A percentile compares a stretch with the other conserved stretches of the same genome.
phyloP scores from a whole-genome alignment of 1,140 invertebrate genomes.

The Muscidifurax raptorellus region DNA sequence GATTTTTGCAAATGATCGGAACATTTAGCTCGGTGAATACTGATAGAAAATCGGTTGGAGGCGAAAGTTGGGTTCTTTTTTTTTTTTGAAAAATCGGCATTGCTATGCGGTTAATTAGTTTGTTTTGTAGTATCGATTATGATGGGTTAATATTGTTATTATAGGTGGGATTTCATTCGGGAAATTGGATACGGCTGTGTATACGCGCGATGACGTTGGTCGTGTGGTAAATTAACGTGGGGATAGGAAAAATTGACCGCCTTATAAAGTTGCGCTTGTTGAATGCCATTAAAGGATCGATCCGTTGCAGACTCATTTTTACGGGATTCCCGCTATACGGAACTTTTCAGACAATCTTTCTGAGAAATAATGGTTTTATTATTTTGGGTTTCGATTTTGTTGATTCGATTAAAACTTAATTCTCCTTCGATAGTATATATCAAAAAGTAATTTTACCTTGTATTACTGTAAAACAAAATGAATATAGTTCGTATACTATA shows the following conservation, averaged over 20 bases:
- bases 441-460: no score
- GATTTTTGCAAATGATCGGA: neutral
- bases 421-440: no score
- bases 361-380: neutral
- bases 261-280: conserved; percentile 68
- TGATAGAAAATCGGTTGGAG: neutral
- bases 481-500: no score
- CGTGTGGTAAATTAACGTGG: neutral
- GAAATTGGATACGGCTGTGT: no score
- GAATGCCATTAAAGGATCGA: conserved; percentile 52
- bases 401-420: neutral
- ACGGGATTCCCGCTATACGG: neutral
- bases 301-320: neutral
- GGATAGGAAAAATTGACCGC: conserved; percentile 55
- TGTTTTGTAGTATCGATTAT: no score
- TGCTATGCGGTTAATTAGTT: no score
- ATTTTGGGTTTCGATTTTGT: neutral
- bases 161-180: no score
- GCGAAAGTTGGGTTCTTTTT: neutral
- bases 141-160: no score
- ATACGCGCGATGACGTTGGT: neutral
- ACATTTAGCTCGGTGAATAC: neutral
- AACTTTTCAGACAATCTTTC: neutral
- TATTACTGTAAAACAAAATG: no score
- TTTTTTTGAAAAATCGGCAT: no score